Base-by-base conservation (phyloP, 2,113 vertebrate species). In the Danionella cerebrum region DNA sequence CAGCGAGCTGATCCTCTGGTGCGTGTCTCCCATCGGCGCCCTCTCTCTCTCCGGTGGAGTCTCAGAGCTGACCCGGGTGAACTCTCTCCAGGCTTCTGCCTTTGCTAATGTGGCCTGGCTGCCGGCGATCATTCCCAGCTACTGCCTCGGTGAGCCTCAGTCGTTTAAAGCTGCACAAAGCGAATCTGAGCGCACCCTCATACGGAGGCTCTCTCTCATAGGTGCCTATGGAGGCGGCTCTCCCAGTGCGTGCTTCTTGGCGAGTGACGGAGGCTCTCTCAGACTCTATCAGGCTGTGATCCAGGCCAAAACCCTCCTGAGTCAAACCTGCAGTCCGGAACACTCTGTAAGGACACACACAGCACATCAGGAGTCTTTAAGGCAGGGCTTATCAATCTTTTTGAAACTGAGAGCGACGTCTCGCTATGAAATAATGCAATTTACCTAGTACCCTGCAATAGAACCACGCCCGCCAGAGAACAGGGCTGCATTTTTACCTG, bases 41-140 rank as follows among this genome's bases (percentile, higher is more conserved):
- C 79, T 99, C 21, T 97, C 96, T 39, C 90, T 96, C 78, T 96
- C 95, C 69, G 96, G 96, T 27, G 96, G 96, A 13, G 96, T 99
- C 63, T 98, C 94, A 1, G 96, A 99, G 83, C 90, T 99, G 60
- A 95, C 96, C 45, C 87, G 96, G 78, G 95, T 99, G 77, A 98
- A 98, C 86, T 99, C 95, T 18, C 94, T 98, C 64, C 94, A 97
- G 18, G 82, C 93, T 62, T 97, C 95, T 29, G 96, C 96, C 9
- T 99, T 99, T 87, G 91, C 93, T 77, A 97, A 98, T 74, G 93
- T 98, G 76, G 94, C 96, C 31, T 99, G 96, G 96, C 86, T 98
- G 41, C 96, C 96, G 22, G 90, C 91, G 1, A 90, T 98, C 78
- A 95, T 99, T 83, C 95, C 96, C 73, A 95, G 95, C 88, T 93